Evolutionary conservation across 2,888 invertebrate species (phyloP).

Genomic region (Augochlorella aurata): DNA sequence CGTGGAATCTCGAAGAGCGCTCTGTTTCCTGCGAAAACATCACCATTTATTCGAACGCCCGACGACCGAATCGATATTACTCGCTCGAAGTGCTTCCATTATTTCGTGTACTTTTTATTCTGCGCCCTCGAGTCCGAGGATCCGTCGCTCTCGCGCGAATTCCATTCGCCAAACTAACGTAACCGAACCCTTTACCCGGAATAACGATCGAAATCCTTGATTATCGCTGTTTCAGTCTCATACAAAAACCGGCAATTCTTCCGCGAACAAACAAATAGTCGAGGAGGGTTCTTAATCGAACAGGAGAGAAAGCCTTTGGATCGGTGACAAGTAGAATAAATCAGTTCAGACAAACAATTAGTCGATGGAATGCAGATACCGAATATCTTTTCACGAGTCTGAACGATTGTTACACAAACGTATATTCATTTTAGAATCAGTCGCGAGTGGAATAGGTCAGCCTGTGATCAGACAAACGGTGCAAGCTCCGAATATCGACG

Average conservation of each 20-base stretch:
- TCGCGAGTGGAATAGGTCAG: not conserved
- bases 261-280: not conserved
- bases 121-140: not conserved
- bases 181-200: not conserved
- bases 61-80: not conserved
- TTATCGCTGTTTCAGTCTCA: not conserved
- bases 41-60: not conserved
- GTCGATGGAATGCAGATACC: too few relatives aligned
- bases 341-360: not conserved
- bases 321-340: not conserved
- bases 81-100: not conserved
- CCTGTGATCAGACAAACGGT: not conserved
- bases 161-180: not conserved
- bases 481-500: not conserved
- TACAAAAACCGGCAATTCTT: not conserved
- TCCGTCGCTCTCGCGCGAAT: not conserved
- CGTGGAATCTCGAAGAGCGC: not conserved
- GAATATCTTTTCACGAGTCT: too few relatives aligned
- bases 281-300: too few relatives aligned
- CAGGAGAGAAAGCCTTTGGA: too few relatives aligned
- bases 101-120: not conserved
- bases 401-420: too few relatives aligned
- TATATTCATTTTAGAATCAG: too few relatives aligned
- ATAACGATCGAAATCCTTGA: not conserved
- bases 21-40: conserved; percentile 1